A percentile compares a stretch with the other conserved stretches of the same genome.
These are phyloP conservation scores for Lontra canadensis DNA, from an alignment of 2,113 vertebrate genomes.

Conservation along the genomic window DNA sequence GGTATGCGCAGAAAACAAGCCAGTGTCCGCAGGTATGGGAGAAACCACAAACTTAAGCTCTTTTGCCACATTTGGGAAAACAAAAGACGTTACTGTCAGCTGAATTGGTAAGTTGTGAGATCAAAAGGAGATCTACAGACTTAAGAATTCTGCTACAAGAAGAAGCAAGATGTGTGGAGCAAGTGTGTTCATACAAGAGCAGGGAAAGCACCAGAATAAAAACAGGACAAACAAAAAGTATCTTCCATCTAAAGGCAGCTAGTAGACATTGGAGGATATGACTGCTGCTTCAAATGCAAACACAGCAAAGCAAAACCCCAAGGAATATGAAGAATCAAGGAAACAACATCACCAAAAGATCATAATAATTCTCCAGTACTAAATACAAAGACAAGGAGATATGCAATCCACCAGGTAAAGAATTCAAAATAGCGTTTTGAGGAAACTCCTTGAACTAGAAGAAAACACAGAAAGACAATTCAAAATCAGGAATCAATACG, in stretches of 20 bases:
- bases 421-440: background rate
- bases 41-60: background rate
- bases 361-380: background rate
- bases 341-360: background rate
- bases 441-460: background rate
- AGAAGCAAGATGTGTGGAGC: background rate
- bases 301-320: background rate
- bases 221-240: background rate
- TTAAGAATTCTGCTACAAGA: background rate
- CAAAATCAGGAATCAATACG: background rate
- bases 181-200: background rate
- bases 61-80: background rate
- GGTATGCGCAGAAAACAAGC: background rate
- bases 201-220: background rate
- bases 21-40: background rate
- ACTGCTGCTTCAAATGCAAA: background rate
- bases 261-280: background rate
- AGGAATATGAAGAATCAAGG: background rate
- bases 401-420: background rate
- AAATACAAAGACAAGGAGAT: background rate
- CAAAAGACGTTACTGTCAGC: background rate
- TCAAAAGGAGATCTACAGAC: background rate
- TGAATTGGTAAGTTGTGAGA: background rate
- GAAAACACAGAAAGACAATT: background rate
- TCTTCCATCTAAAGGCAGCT: background rate